Evolutionary conservation across 2,113 vertebrate genomes (phyloP), one percentile per base, ranked within the genome.

Genomic region (Hippocampus abdominalis): DNA sequence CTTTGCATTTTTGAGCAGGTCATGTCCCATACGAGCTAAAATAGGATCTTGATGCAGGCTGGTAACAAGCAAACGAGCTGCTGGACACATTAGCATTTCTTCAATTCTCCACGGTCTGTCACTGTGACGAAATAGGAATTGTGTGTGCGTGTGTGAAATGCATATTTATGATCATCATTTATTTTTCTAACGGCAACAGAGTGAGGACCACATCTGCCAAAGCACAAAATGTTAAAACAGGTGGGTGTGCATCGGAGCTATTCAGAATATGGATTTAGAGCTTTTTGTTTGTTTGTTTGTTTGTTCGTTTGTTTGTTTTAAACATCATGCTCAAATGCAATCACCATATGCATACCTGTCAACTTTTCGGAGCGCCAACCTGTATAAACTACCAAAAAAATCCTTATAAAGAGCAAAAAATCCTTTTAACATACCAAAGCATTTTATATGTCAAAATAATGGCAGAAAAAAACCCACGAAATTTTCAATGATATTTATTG

Each of bases 51-150:
- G 66, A 64, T 73, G 77, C 73, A 60, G 53, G 29, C 56, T 25
- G 57, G n/a, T 67, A 71, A 39, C 61, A 62, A 78, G 76, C 60
- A 72, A 51, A 61, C 74, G 73, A 63, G 66, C 83, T 83, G 74
- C 74, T 16, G 69, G 85, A 81, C 67, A 74, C 69, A 87, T 88
- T 86, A 83, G 80, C 85, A 88, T 89, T 83, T 81, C 71, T 69
- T 75, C 75, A 79, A 39, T 81, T 70, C 80, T 83, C 79, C 69
- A 72, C 67, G 69, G 83, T 73, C 66, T 53, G 27, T 54, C 56
- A 57, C 64, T 10, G 49, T 72, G 81, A 82, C 79, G 70, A 85
- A 84, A 83, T 80, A 76, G 64, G 60, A 80, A 75, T 68, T 65
- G 65, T 76, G 69, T 53, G 68, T 66, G 65, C 74, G 68, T 60